Conservation (phyloP, 2,113 vertebrate genomes). For the Sigmodon hispidus region DNA sequence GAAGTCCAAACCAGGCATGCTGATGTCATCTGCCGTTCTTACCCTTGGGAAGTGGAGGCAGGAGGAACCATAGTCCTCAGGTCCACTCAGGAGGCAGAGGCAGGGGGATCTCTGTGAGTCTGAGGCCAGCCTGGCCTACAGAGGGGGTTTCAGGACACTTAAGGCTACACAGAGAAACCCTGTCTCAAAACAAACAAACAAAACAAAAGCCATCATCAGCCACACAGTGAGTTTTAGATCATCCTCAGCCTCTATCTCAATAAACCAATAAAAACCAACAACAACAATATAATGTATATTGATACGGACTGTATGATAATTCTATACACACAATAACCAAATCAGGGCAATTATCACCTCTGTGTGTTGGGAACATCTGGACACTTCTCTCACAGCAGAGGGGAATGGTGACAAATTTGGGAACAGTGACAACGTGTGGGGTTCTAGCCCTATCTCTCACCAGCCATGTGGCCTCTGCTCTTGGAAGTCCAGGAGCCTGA, state of each 20-base stretch:
- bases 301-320: neutral
- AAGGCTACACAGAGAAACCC: neutral
- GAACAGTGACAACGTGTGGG: neutral
- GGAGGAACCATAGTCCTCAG: neutral
- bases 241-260: neutral
- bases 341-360: neutral
- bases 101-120: neutral
- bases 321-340: neutral
- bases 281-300: neutral
- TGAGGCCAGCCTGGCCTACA: neutral
- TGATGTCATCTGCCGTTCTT: neutral
- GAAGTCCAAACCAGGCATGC: too few species aligned
- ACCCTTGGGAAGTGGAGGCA: neutral
- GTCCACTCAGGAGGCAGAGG: neutral
- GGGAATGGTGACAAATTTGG: neutral
- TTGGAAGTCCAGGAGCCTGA: neutral
- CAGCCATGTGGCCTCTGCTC: neutral
- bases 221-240: neutral
- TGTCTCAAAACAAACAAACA: neutral
- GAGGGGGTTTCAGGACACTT: neutral
- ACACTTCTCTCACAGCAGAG: neutral
- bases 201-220: neutral
- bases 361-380: neutral
- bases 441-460: neutral
- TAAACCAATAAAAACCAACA: neutral